These are phyloP conservation scores for Phaedon cochleariae DNA, from an alignment of 2,888 invertebrate species.

Conservation along the genomic window DNA sequence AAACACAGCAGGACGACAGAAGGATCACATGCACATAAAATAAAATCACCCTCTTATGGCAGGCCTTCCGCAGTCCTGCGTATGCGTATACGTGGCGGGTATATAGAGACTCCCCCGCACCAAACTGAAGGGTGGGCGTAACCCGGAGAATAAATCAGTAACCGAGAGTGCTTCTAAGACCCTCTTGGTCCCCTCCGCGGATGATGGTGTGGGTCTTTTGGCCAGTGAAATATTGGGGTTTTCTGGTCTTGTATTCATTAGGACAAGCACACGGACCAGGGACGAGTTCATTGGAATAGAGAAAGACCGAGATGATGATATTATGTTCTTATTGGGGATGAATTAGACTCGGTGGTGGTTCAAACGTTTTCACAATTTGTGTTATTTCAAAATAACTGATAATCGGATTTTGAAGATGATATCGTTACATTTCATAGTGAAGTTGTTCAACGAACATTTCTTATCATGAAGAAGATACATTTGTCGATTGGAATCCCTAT, in stretches of 20 bases:
- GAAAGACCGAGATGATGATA: not conserved
- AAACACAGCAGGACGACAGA: not conserved
- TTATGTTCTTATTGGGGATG: not conserved
- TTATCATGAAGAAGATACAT: no score
- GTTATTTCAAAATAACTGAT: no score
- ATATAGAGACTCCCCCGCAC: conserved; percentile 23
- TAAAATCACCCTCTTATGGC: conserved; percentile 9
- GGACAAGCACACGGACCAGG: not conserved
- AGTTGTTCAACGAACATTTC: no score
- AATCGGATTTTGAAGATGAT: no score
- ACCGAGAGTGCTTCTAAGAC: conserved; percentile 35
- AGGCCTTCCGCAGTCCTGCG: conserved; percentile 19
- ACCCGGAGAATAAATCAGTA: conserved; percentile 32
- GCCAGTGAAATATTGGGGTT: not conserved
- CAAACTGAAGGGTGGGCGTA: conserved; percentile 34
- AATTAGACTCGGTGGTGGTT: not conserved
- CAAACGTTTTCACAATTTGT: not conserved
- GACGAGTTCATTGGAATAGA: not conserved
- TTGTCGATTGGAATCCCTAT: no score
- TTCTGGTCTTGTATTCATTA: conserved; percentile 3
- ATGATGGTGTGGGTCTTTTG: conserved; percentile 22
- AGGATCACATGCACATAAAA: not conserved
- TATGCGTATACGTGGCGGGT: conserved; percentile 24
- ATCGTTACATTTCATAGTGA: no score
- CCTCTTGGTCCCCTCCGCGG: conserved; percentile 24